Percentiles rank a stretch among this genome's conserved stretches.
Evolutionary conservation across 2,113 vertebrate species (phyloP).

Genomic region (Heliornis fulica): DNA sequence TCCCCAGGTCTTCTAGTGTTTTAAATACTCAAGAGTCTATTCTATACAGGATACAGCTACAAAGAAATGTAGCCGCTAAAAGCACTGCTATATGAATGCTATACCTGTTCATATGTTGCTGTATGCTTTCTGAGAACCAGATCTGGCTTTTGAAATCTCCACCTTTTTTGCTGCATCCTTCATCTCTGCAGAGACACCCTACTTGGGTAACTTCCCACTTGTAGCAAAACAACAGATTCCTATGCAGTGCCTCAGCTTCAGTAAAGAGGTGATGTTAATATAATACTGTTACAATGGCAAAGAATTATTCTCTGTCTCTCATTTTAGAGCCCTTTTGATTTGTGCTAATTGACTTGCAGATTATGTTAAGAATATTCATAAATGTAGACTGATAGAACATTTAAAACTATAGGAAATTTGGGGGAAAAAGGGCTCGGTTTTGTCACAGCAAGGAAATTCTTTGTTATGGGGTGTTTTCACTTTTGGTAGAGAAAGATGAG

Average conservation of each 20-base stretch:
- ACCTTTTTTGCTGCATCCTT: neutral
- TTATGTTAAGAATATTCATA: neutral
- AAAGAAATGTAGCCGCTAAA: neutral
- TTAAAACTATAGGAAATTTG: neutral
- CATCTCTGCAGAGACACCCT: neutral
- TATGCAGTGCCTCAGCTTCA: neutral
- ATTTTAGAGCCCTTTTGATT: neutral
- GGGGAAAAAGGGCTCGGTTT: neutral
- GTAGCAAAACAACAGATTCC: neutral
- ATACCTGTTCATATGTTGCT: neutral
- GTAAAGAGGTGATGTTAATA: neutral
- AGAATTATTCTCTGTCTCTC: neutral
- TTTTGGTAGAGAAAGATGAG: neutral
- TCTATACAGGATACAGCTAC: neutral
- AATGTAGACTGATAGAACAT: neutral
- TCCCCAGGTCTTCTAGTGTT: neutral
- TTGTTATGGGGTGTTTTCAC: neutral
- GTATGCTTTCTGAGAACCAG: neutral
- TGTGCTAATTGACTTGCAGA: neutral
- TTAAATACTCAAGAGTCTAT: neutral
- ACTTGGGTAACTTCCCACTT: neutral
- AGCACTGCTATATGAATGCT: neutral
- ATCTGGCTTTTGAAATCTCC: neutral
- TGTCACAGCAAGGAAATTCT: neutral
- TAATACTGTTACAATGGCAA: neutral